Conservation (phyloP, 2,888 invertebrate species). For the Deilephila elpenor region DNA sequence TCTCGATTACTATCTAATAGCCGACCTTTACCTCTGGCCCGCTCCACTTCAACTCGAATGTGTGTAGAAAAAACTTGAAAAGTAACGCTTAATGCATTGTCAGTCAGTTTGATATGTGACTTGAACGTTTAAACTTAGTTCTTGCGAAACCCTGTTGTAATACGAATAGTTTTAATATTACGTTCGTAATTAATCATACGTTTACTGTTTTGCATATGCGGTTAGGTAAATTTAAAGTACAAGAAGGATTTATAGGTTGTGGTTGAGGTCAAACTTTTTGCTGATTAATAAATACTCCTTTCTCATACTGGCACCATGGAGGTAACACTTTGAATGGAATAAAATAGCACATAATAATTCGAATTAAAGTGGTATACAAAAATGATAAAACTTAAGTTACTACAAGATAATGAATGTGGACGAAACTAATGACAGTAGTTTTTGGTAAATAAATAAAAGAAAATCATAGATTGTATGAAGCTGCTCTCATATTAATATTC, state of each 20-base stretch:
- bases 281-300: too few species aligned
- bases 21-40: conserved; percentile 42
- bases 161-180: conserved; percentile 25
- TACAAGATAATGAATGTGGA: not conserved
- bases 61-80: conserved; percentile 46
- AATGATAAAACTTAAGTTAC: too few species aligned
- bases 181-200: conserved; percentile 27
- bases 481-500: not conserved
- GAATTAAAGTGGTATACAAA: too few species aligned
- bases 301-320: too few species aligned
- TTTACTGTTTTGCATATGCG: conserved; percentile 23
- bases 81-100: conserved; percentile 63
- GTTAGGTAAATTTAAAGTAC: conserved; percentile 1
- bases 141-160: conserved; percentile 32
- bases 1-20: conserved; percentile 36
- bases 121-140: conserved; percentile 30
- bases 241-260: not conserved
- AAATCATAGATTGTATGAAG: not conserved
- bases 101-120: conserved; percentile 60
- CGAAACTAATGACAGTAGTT: too few species aligned
- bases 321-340: too few species aligned
- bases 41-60: conserved; percentile 36
- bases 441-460: too few species aligned
- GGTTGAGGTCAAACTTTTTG: conserved; percentile 5
- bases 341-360: too few species aligned